These are phyloP conservation scores for Parauchenoglanis punctatus DNA, from an alignment of 2,797 vertebrate genomes.

Conservation along the genomic window DNA sequence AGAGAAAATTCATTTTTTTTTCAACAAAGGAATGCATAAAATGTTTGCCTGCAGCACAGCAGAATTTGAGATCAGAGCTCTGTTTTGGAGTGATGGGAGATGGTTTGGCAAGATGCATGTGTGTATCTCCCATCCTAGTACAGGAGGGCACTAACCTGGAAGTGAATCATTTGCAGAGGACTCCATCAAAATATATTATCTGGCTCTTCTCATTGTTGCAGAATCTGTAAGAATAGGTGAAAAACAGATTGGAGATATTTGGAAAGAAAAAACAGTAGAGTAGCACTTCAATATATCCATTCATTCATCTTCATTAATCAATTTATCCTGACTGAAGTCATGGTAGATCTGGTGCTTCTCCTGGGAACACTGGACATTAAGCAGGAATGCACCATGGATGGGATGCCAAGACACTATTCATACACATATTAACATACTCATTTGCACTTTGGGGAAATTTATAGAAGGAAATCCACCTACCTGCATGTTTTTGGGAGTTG, in stretches of 20 bases:
- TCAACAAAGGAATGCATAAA: slow-evolving; percentile 34
- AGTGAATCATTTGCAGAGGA: slow-evolving; percentile 6
- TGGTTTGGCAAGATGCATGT: slow-evolving; percentile 19
- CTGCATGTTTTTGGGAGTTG: neutral
- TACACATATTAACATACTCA: neutral
- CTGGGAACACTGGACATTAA: neutral
- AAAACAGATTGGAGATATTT: neutral
- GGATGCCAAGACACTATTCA: neutral
- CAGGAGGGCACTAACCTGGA: slow-evolving; percentile 11
- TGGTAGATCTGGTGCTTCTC: neutral
- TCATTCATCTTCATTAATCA: slow-evolving; percentile 1
- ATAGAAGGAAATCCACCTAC: neutral
- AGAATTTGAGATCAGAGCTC: slow-evolving; percentile 26
- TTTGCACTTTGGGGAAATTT: neutral
- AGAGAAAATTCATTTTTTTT: slow-evolving; percentile 26
- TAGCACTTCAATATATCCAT: neutral
- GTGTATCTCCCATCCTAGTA: neutral
- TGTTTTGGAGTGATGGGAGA: slow-evolving; percentile 40
- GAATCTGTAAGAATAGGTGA: neutral
- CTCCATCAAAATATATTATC: slow-evolving; percentile 24
- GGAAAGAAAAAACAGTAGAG: neutral
- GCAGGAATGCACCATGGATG: neutral
- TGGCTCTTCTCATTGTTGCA: slow-evolving; percentile 8
- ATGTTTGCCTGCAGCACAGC: slow-evolving; percentile 19
- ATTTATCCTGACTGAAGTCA: neutral